A percentile compares a stretch with the other conserved stretches of the same genome.
These are phyloP conservation scores for Lottia scabra DNA, from an alignment of 2,888 invertebrate genomes.

Conservation along the genomic window DNA sequence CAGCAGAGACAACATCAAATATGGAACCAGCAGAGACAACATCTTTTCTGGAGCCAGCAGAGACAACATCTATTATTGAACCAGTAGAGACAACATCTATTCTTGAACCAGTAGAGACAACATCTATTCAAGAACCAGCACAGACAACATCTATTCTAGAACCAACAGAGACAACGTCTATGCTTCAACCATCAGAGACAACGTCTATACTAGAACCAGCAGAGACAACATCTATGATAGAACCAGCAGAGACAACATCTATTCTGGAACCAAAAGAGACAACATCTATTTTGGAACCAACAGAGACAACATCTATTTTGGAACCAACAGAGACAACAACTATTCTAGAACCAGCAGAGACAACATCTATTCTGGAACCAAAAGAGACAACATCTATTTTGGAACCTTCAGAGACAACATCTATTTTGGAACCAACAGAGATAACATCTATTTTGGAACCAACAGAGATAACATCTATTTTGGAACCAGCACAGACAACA, in stretches of 20 bases:
- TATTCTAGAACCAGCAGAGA: not conserved
- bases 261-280: not conserved
- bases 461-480: too few species aligned
- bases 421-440: not conserved
- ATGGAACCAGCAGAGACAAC: too few species aligned
- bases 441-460: not conserved
- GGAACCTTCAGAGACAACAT: not conserved
- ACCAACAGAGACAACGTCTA: too few species aligned
- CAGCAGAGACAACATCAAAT: too few species aligned
- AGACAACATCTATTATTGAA: too few species aligned
- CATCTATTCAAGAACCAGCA: too few species aligned
- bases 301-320: slow-evolving; percentile 8
- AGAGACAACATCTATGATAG: not conserved
- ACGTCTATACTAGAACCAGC: too few species aligned
- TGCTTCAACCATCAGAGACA: too few species aligned
- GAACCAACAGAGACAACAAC: not conserved
- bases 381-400: not conserved
- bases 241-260: not conserved
- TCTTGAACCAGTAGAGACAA: too few species aligned
- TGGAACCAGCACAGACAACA: slow-evolving; percentile 1
- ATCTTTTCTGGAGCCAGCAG: too few species aligned
- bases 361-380: not conserved
- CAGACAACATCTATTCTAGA: too few species aligned
- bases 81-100: too few species aligned
- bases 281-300: not conserved